These are phyloP conservation scores for Stenodema calcarata DNA, from an alignment of 2,888 invertebrate genomes.

Conservation along the genomic window DNA sequence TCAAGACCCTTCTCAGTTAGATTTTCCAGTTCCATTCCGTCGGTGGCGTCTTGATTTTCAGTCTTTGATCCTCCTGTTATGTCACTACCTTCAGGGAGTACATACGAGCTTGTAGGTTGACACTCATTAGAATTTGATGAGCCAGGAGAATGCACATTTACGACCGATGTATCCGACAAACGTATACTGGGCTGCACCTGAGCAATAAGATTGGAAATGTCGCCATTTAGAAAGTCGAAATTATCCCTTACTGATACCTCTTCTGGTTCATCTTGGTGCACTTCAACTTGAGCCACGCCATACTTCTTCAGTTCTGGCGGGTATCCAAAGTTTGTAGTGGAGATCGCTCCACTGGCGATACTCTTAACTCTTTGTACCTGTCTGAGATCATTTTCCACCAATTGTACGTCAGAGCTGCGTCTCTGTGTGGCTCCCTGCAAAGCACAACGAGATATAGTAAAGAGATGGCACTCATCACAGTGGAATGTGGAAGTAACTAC, in stretches of 20 bases:
- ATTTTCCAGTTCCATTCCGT: not conserved
- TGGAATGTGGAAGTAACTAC: no score
- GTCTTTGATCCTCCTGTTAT: not conserved
- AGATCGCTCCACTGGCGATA: no score
- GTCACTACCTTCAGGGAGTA: not conserved
- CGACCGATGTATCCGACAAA: not conserved
- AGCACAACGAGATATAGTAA: no score
- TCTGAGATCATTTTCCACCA: no score
- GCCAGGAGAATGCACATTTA: not conserved
- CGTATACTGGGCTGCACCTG: conserved; percentile 1
- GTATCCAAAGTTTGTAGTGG: no score
- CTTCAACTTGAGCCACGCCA: no score
- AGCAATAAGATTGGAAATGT: not conserved
- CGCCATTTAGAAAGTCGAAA: not conserved
- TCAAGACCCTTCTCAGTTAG: not conserved
- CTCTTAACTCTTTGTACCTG: no score
- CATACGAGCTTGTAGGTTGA: no score
- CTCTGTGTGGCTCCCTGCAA: no score
- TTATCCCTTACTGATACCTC: not conserved
- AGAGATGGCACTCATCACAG: no score
- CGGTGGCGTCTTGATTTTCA: not conserved
- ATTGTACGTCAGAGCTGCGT: no score
- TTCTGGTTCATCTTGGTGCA: not conserved
- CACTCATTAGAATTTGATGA: not conserved
- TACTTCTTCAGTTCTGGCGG: no score